Evolutionary conservation across 2,797 vertebrate species (phyloP).

Genomic region (Trachurus trachurus): DNA sequence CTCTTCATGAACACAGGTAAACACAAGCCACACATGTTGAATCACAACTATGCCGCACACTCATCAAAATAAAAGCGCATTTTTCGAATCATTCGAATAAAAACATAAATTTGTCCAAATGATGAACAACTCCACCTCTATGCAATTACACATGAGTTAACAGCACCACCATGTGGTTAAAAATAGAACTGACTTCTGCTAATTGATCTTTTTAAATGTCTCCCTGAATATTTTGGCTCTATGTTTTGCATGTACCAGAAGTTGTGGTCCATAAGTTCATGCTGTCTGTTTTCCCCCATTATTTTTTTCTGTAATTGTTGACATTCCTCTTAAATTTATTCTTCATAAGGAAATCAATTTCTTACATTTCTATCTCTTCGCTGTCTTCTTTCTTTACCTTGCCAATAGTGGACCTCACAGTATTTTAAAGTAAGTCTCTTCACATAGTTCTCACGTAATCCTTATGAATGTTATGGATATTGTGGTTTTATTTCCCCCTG

Average conservation of each 20-base stretch:
- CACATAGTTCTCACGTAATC: background rate
- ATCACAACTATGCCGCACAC: background rate
- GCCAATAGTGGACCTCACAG: slow-evolving; percentile 79
- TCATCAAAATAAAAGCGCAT: background rate
- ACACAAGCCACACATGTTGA: slow-evolving; percentile 1
- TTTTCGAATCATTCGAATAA: background rate
- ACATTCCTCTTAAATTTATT: background rate
- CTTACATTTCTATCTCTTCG: slow-evolving; percentile 4
- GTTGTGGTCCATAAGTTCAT: slow-evolving; percentile 5
- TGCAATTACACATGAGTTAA: background rate
- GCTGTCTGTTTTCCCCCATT: background rate
- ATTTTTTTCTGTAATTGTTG: background rate
- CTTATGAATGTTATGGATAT: background rate
- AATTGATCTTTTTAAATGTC: background rate
- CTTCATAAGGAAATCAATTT: background rate
- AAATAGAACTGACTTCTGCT: background rate
- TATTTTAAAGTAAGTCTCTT: slow-evolving; percentile 82
- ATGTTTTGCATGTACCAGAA: slow-evolving; percentile 26
- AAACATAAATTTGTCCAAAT: slow-evolving; percentile 1
- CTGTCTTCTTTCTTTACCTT: slow-evolving; percentile 32
- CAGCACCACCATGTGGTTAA: slow-evolving; percentile 69
- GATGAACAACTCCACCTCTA: background rate
- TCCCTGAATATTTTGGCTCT: background rate
- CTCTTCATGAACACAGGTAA: background rate
- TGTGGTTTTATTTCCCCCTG: background rate